Evolutionary conservation across 1,140 invertebrate species (phyloP).

Genomic region (Drosophila lowei): DNA sequence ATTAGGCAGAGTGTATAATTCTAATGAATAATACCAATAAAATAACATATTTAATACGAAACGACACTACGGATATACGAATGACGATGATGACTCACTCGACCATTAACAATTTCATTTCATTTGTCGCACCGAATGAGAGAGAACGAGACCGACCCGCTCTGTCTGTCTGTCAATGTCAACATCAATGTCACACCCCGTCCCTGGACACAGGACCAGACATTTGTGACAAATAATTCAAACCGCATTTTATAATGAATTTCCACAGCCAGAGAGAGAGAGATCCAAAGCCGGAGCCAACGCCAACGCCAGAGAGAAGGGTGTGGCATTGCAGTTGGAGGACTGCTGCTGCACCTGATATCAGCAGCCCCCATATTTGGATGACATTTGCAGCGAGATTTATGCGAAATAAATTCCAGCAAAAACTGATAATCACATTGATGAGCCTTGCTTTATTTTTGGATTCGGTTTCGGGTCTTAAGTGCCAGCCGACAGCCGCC

Average conservation of each 20-base stretch:
- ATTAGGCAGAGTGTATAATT: background rate
- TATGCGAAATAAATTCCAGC: slow-evolving; percentile 55
- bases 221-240: slow-evolving; percentile 75
- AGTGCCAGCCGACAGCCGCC: slow-evolving; percentile 55
- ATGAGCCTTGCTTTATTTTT: slow-evolving; percentile 72
- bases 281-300: slow-evolving; percentile 1
- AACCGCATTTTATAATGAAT: slow-evolving; percentile 77
- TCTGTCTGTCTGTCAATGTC: slow-evolving; percentile 64
- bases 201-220: slow-evolving; percentile 28
- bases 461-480: slow-evolving; percentile 44
- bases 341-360: slow-evolving; percentile 37
- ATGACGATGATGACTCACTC: slow-evolving; percentile 35
- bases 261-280: slow-evolving; percentile 22
- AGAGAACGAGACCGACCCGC: slow-evolving; percentile 11
- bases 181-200: slow-evolving; percentile 72
- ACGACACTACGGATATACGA: slow-evolving; percentile 10
- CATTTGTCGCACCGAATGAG: slow-evolving; percentile 53
- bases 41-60: slow-evolving; percentile 59
- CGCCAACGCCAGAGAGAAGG: slow-evolving; percentile 2
- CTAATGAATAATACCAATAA: slow-evolving; percentile 31
- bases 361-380: slow-evolving; percentile 14
- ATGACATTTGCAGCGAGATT: slow-evolving; percentile 37
- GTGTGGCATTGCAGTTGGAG: slow-evolving; percentile 19
- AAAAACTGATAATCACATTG: slow-evolving; percentile 63
- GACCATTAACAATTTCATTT: slow-evolving; percentile 77